Conservation (phyloP, 53 echinoderm and acorn worm genomes). For the Echinarachnius parma region DNA sequence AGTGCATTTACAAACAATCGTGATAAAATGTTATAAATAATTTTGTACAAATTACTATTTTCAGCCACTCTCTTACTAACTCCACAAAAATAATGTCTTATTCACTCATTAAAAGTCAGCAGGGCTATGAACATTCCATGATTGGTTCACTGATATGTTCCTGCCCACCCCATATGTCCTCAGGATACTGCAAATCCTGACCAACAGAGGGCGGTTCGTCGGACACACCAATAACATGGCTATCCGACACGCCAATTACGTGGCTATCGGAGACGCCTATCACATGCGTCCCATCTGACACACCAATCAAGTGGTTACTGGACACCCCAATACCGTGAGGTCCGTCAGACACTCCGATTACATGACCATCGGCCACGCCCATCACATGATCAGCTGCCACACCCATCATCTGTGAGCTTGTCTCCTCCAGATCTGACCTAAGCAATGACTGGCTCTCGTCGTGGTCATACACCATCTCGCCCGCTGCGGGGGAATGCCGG, state of each 20-base stretch:
- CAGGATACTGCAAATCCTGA: slow-evolving; percentile 37
- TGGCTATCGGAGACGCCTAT: slow-evolving; percentile 26
- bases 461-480: slow-evolving; percentile 47
- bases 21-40: no score
- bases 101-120: no score
- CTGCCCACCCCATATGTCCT: slow-evolving; percentile 42
- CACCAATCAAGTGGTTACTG: slow-evolving; percentile 42
- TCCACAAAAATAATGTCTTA: no score
- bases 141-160: slow-evolving; percentile 23
- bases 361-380: slow-evolving; percentile 31
- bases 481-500: slow-evolving; percentile 52
- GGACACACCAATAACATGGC: slow-evolving; percentile 46
- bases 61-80: no score
- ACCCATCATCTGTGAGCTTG: slow-evolving; percentile 51
- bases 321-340: slow-evolving; percentile 12
- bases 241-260: slow-evolving; percentile 20
- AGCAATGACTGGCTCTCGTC: slow-evolving; percentile 66
- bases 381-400: slow-evolving; percentile 43
- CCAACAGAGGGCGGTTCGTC: slow-evolving; percentile 36
- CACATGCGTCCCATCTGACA: slow-evolving; percentile 20
- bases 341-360: slow-evolving; percentile 32
- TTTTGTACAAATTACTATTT: no score
- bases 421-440: slow-evolving; percentile 74
- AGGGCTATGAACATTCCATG: slow-evolving; percentile 30
- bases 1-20: no score